Conservation (phyloP, 1,140 invertebrate species). For the Coenobita brevimanus region DNA sequence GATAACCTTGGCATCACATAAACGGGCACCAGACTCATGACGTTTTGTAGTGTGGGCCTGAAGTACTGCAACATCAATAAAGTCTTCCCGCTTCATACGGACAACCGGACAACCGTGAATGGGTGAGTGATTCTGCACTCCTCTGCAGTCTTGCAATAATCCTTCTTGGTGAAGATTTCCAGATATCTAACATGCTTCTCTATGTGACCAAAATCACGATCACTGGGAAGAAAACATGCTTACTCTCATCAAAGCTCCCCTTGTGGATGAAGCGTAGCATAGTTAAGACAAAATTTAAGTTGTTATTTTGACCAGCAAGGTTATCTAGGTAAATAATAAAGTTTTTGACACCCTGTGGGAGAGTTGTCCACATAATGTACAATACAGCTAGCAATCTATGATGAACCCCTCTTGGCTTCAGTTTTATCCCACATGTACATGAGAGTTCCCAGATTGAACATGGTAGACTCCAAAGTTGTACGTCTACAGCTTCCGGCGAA, state of each 20-base stretch:
- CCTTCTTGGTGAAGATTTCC: conserved; percentile 1
- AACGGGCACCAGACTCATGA: background rate
- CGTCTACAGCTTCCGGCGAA: background rate
- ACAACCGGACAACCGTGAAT: background rate
- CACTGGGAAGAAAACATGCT: background rate
- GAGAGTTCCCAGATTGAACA: background rate
- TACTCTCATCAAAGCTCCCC: background rate
- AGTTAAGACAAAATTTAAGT: background rate
- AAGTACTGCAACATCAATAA: background rate
- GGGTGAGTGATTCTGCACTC: background rate
- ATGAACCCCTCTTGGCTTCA: background rate
- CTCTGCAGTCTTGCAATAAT: background rate
- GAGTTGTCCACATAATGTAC: background rate
- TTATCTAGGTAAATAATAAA: background rate
- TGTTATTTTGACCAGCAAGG: background rate
- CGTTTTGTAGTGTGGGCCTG: background rate
- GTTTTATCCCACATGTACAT: conserved; percentile 1
- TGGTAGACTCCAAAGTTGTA: background rate
- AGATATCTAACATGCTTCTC: background rate
- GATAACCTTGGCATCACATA: background rate
- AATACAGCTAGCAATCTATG: background rate
- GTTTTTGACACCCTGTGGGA: background rate
- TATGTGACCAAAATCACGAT: conserved; percentile 2
- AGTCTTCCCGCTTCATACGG: background rate
- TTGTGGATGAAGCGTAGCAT: background rate